Percentiles rank a stretch among this genome's conserved stretches.
These are phyloP conservation scores for Amphiduros pacificus DNA, from an alignment of 2,888 invertebrate genomes.

Conservation along the genomic window DNA sequence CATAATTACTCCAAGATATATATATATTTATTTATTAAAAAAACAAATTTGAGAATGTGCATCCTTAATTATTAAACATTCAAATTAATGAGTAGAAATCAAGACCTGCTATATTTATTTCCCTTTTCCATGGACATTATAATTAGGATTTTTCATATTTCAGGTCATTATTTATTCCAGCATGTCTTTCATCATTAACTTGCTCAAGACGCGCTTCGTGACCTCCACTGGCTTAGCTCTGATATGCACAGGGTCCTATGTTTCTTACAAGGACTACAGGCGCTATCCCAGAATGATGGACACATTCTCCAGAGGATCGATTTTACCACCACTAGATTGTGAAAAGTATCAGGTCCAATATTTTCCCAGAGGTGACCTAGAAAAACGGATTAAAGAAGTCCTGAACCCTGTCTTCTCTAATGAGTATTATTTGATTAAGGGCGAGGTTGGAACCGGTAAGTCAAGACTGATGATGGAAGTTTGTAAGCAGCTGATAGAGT, in stretches of 20 bases:
- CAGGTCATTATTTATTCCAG: too few species aligned
- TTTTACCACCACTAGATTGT: constrained; percentile 27
- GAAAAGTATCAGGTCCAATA: constrained; percentile 22
- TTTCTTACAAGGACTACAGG: constrained; percentile 26
- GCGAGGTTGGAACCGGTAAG: constrained; percentile 33
- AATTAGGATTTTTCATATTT: too few species aligned
- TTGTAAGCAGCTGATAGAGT: constrained; percentile 9
- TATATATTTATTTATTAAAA: too few species aligned
- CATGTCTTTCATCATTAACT: too few species aligned
- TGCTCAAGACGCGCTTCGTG: too few species aligned
- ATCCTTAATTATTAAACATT: too few species aligned
- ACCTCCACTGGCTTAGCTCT: not conserved
- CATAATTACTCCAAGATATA: too few species aligned
- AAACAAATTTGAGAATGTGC: too few species aligned
- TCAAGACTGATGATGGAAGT: constrained; percentile 26
- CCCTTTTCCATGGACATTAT: too few species aligned
- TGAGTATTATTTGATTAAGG: constrained; percentile 30
- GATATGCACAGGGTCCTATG: constrained; percentile 23
- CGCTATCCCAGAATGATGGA: constrained; percentile 23
- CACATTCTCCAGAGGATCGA: constrained; percentile 23
- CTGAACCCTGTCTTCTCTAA: constrained; percentile 23
- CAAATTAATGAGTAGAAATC: too few species aligned
- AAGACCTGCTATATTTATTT: too few species aligned
- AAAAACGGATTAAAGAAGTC: not conserved
- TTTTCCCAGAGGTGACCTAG: constrained; percentile 10